Percentiles rank a stretch among this genome's conserved stretches.
Conservation (phyloP, 2,888 invertebrate species). For the Chalcis sispes region DNA sequence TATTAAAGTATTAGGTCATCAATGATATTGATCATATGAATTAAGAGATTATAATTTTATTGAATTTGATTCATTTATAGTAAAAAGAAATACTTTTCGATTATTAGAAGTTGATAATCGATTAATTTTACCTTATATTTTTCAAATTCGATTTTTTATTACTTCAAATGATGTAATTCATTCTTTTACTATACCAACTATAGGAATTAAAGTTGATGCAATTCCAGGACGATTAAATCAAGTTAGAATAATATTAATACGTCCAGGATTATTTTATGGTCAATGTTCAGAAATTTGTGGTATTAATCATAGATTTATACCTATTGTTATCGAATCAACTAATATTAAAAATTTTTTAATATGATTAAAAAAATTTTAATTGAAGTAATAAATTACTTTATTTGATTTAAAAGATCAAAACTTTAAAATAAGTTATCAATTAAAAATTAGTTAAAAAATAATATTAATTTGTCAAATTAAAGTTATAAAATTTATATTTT, state of each 20-base stretch:
- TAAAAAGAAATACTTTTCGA: slow-evolving; percentile 78
- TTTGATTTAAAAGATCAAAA: slow-evolving; percentile 24
- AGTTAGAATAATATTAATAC: slow-evolving; percentile 81
- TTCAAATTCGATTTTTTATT: slow-evolving; percentile 81
- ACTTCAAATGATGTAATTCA: slow-evolving; percentile 83
- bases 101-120: slow-evolving; percentile 82
- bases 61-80: slow-evolving; percentile 81
- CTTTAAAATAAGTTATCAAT: slow-evolving; percentile 62
- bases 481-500: neutral
- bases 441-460: too few relatives aligned
- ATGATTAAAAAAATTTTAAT: too few relatives aligned
- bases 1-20: too few relatives aligned
- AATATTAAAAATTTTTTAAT: too few relatives aligned
- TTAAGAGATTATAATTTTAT: too few relatives aligned
- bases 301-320: slow-evolving; percentile 63
- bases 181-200: slow-evolving; percentile 81
- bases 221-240: slow-evolving; percentile 82
- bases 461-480: too few relatives aligned
- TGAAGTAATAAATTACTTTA: neutral
- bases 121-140: slow-evolving; percentile 72
- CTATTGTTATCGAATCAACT: too few relatives aligned
- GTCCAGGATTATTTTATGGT: slow-evolving; percentile 83
- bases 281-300: slow-evolving; percentile 89
- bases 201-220: slow-evolving; percentile 83
- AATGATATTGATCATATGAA: too few relatives aligned